Percentiles rank a stretch among this genome's conserved stretches.
Evolutionary conservation across 2,888 invertebrate genomes (phyloP).

Genomic region (Diaphora mendica): DNA sequence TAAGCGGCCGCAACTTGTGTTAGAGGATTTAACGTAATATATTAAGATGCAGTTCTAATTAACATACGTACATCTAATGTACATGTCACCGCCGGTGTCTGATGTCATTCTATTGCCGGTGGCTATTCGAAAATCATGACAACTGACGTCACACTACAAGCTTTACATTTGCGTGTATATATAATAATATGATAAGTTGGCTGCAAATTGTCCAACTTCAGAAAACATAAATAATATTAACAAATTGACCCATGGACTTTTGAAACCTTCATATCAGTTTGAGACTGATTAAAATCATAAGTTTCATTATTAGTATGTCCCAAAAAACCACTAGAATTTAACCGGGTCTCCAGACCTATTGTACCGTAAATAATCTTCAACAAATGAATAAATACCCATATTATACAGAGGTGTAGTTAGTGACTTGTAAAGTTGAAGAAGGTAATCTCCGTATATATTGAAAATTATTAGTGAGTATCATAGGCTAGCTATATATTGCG

Average conservation of each 20-base stretch:
- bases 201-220: background rate
- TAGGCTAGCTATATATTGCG: too few relatives aligned
- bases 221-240: background rate
- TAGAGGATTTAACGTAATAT: background rate
- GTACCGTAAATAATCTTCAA: too few relatives aligned
- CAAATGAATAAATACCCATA: too few relatives aligned
- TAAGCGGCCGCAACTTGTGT: background rate
- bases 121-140: slow-evolving; percentile 12
- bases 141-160: background rate
- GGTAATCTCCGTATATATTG: too few relatives aligned
- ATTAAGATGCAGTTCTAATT: slow-evolving; percentile 2
- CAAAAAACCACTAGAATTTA: too few relatives aligned
- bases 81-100: background rate
- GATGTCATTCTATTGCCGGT: background rate
- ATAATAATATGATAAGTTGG: background rate
- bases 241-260: background rate
- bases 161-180: slow-evolving; percentile 3
- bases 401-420: too few relatives aligned
- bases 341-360: too few relatives aligned
- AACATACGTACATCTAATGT: background rate
- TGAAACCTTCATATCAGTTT: too few relatives aligned
- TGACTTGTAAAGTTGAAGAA: too few relatives aligned
- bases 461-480: too few relatives aligned
- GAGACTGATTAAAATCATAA: too few relatives aligned
- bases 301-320: too few relatives aligned